These are phyloP conservation scores for Barypeithes pellucidus DNA, from an alignment of 2,888 invertebrate genomes.

Conservation along the genomic window DNA sequence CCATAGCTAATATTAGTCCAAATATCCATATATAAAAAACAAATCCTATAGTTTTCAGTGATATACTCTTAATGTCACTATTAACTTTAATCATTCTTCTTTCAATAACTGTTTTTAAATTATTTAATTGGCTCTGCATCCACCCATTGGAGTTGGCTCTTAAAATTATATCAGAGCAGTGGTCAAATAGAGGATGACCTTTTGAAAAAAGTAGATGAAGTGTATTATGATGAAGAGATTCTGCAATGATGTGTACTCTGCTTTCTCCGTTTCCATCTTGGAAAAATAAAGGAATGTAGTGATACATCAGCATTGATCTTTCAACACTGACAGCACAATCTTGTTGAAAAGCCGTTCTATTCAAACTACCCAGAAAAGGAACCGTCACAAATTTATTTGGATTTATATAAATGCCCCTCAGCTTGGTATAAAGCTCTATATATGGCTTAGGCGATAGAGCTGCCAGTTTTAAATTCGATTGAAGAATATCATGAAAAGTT, in stretches of 20 bases:
- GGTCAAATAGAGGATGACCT: slow-evolving; percentile 17
- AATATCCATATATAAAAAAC: slow-evolving; percentile 17
- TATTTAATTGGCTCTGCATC: not conserved
- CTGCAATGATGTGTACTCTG: not conserved
- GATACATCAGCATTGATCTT: not conserved
- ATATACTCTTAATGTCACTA: not conserved
- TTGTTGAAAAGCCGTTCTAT: slow-evolving; percentile 24
- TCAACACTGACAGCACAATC: not conserved
- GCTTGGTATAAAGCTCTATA: not conserved
- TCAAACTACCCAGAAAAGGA: slow-evolving; percentile 1
- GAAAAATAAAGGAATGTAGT: slow-evolving; percentile 14
- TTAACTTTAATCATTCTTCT: slow-evolving; percentile 6
- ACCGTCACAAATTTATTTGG: not conserved
- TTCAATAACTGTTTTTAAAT: not conserved
- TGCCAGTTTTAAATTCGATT: slow-evolving; percentile 12
- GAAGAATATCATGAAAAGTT: slow-evolving; percentile 10
- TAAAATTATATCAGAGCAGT: not conserved
- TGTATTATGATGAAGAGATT: not conserved
- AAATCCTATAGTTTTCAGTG: not conserved
- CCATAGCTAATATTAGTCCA: not conserved
- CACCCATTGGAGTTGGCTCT: not conserved
- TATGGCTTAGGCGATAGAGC: not conserved
- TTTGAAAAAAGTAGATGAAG: slow-evolving; percentile 29
- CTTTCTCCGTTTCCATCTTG: slow-evolving; percentile 5
- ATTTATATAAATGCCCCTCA: not conserved